Base-by-base conservation (phyloP, 2,888 invertebrate genomes). In the Nycteola revayana region DNA sequence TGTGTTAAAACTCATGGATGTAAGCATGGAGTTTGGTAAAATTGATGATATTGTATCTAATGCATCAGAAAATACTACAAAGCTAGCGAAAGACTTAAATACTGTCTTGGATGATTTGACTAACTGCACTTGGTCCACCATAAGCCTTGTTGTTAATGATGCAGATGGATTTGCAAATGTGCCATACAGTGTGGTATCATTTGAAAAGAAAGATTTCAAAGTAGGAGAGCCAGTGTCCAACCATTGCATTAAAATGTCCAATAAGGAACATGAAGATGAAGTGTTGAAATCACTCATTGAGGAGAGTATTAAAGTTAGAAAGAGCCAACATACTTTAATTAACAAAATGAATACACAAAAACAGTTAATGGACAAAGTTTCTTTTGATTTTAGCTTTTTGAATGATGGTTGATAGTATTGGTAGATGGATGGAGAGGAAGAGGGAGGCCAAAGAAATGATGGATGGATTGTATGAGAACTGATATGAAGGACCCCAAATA, bases 131-230 rank as follows among this genome's bases (percentile, higher is more conserved):
- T 88, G 89, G 87, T 68, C 77, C 7, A 84, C 86, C 2, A 78
- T 87, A 33, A 82, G 75, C 49, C 26, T 81, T n/a, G 68, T 76
- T 5, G 67, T 76, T 1, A 75, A 67, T 48, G 80, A 85, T 58
- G 68, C 77, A 3, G 77, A 77, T 17, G 70, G 77, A 14, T 50
- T 79, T 8, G 66, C 72, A 2, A 76, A 85, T 36, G 62, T 86
- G 7, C 88, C 88, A 1, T 84, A 86, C 43, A 85, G 84, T 73
- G 82, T 85, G 2, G 77, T 87, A 0, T 83, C 85, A n/a, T 83
- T 80, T 53, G 79, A 86, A 32, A 86, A 88, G 45, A 73, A 74
- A 47, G 82, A 86, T 39, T 88, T 89, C 47, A 85, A 82, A 49
- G 75, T 89, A 42, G 89, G 88, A n/a, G 81, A 83, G 38, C 59